Conservation (phyloP, 2,113 vertebrate species). For the Callithrix jacchus region DNA sequence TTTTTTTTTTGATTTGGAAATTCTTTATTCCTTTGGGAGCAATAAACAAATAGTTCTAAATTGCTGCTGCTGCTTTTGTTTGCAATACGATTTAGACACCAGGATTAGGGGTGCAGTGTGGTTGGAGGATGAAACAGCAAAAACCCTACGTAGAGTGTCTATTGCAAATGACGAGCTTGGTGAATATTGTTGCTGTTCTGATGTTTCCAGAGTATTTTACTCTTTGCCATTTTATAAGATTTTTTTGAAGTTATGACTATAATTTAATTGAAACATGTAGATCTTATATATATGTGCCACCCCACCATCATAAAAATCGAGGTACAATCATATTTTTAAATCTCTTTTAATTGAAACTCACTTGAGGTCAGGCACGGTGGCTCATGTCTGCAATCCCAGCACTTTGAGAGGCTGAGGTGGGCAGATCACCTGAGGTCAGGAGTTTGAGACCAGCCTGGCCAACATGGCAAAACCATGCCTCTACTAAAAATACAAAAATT, state of each 20-base stretch:
- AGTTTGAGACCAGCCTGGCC: no score
- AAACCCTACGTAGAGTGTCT: neutral
- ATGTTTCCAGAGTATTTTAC: neutral
- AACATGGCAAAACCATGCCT: no score
- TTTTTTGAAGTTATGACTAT: constrained; percentile 2
- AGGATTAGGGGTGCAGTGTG: neutral
- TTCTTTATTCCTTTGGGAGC: neutral
- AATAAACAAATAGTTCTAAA: neutral
- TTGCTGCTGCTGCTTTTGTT: neutral
- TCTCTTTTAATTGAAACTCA: constrained; percentile 47
- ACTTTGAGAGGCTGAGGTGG: no score
- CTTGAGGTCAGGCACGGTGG: no score
- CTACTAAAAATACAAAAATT: no score
- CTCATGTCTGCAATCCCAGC: no score
- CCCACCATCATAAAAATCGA: constrained; percentile 1
- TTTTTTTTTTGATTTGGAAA: neutral
- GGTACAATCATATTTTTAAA: neutral
- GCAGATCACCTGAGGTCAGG: no score
- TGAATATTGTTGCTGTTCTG: neutral
- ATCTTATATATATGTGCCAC: neutral
- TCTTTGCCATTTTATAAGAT: neutral
- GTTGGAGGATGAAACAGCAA: neutral
- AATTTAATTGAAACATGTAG: neutral
- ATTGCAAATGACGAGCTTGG: neutral
- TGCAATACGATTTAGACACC: neutral